These are phyloP conservation scores for Cataglyphis livida DNA, from an alignment of 2,888 invertebrate genomes.

Conservation along the genomic window DNA sequence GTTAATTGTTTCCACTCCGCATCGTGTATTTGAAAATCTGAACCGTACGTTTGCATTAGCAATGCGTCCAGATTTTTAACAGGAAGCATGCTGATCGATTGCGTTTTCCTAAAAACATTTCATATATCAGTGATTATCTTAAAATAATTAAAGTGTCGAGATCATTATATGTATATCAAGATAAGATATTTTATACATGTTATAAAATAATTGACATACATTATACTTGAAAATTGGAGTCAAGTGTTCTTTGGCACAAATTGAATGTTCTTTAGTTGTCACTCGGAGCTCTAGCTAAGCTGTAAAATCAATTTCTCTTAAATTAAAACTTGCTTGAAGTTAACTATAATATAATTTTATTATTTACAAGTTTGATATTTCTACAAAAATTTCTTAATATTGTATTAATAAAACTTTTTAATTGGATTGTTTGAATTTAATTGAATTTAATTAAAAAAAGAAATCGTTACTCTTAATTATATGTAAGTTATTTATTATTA, in stretches of 20 bases:
- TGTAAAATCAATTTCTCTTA: constrained; percentile 25
- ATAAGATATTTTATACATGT: not conserved
- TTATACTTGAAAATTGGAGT: constrained; percentile 16
- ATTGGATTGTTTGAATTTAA: not conserved
- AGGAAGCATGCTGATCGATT: constrained; percentile 70
- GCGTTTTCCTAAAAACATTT: constrained; percentile 69
- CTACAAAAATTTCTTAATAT: not conserved
- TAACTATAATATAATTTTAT: not conserved
- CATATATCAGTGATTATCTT: not conserved
- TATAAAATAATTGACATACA: constrained; percentile 33
- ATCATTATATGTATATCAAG: not conserved
- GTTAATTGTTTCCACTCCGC: constrained; percentile 82
- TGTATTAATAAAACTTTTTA: constrained; percentile 5
- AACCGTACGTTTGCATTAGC: constrained; percentile 74
- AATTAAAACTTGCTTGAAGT: not conserved
- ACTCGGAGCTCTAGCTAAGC: not conserved
- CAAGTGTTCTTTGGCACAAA: constrained; percentile 5
- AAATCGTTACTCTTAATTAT: not conserved
- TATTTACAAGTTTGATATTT: not conserved
- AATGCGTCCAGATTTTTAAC: constrained; percentile 77
- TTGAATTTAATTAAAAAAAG: constrained; percentile 14
- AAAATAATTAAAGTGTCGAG: not conserved
- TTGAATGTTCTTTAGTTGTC: not conserved
- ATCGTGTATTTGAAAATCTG: constrained; percentile 72
- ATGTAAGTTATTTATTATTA: no score